These are phyloP conservation scores for Graphium colonna DNA, from an alignment of 2,888 invertebrate species.

Conservation along the genomic window DNA sequence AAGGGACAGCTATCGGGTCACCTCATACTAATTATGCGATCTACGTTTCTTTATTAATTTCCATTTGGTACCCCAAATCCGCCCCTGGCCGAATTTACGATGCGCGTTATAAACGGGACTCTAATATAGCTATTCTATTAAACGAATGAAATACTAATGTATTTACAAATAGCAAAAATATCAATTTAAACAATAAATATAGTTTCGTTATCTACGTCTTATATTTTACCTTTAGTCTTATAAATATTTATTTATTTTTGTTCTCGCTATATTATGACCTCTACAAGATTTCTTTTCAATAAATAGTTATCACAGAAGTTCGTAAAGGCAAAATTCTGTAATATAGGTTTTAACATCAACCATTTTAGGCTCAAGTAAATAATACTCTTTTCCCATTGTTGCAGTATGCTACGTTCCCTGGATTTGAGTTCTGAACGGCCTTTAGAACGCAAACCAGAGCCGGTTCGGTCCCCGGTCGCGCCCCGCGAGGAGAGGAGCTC, in stretches of 20 bases:
- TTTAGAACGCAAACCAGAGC: constrained; percentile 70
- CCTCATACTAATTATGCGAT: constrained; percentile 35
- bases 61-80: constrained; percentile 9
- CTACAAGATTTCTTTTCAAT: too few species aligned
- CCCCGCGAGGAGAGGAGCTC: constrained; percentile 56
- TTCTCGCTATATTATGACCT: too few species aligned
- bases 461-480: constrained; percentile 68
- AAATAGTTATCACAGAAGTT: too few species aligned
- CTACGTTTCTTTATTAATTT: constrained; percentile 28
- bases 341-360: too few species aligned
- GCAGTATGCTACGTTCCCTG: constrained; percentile 88
- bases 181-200: too few species aligned
- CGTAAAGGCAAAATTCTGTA: too few species aligned
- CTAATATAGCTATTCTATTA: background rate
- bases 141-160: background rate
- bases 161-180: background rate
- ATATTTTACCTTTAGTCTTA: too few species aligned
- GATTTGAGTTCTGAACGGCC: constrained; percentile 78
- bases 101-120: background rate
- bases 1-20: constrained; percentile 57
- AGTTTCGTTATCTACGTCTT: too few species aligned
- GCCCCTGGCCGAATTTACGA: background rate
- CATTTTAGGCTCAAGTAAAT: background rate
- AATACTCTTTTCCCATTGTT: constrained; percentile 40
- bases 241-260: too few species aligned